Evolutionary conservation across 2,797 vertebrate species (phyloP).

Genomic region (Caiman crocodilus): DNA sequence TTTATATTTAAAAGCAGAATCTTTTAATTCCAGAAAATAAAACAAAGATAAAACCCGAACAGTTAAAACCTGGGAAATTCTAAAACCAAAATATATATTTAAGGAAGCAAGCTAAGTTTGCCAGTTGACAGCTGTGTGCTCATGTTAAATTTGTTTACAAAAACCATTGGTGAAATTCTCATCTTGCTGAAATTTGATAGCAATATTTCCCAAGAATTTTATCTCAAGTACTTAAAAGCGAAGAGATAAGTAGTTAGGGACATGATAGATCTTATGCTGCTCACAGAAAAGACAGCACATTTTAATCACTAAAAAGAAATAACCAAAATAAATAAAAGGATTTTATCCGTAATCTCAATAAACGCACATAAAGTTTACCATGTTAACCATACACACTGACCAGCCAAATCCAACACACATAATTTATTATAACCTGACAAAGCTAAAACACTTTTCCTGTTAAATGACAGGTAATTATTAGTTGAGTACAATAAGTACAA

Average conservation of each 20-base stretch:
- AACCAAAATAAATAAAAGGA: neutral
- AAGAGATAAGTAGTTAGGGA: conserved; percentile 18
- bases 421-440: too few relatives aligned
- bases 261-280: neutral
- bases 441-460: too few relatives aligned
- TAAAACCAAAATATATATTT: neutral
- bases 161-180: neutral
- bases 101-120: neutral
- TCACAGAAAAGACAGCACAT: neutral
- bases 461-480: too few relatives aligned
- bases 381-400: neutral
- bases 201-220: conserved; percentile 7
- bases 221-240: conserved; percentile 2
- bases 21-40: neutral
- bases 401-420: too few relatives aligned
- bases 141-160: neutral
- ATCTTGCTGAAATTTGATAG: neutral
- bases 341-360: neutral
- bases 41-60: neutral
- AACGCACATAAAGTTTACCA: neutral
- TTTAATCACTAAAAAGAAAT: neutral
- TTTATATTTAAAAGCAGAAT: neutral
- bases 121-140: neutral
- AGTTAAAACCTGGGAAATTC: neutral
- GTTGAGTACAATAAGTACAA: too few relatives aligned